Evolutionary conservation across 2,888 invertebrate species (phyloP), one percentile per base, ranked within the genome.

Genomic region (Argyra leucocephala): DNA sequence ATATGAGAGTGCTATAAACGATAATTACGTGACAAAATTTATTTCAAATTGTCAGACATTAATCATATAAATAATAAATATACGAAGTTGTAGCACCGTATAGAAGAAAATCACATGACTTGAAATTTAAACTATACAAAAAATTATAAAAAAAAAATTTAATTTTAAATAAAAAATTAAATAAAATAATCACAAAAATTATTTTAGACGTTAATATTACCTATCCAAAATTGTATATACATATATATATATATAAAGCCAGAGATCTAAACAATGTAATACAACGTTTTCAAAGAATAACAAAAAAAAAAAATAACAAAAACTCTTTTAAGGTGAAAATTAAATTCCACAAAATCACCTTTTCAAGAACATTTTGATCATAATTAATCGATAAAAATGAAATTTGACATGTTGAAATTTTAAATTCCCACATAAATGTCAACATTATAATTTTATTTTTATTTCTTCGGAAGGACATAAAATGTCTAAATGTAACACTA

Each of bases 1-100:
- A 48, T 48, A 15, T 1, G 6, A 48, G 48, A 48, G 48, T 48
- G 48, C 48, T 18, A 48, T 48, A 48, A 48, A 48, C 48, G 48
- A 48, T 48, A 48, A 48, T 48, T 48, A 48, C 48, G 48, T 48
- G 48, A 48, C 48, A 48, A 48, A 48, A 48, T 48, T 48, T 48
- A 48, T 48, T 48, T 48, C 48, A 48, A 48, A 48, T 48, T 48
- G 48, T 48, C 48, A 48, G 48, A 48, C 48, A 48, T 48, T 48
- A 48, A 48, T 48, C 48, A 48, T 48, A 48, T 18, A 18, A 48
- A 48, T 48, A 48, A 48, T n/a, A n/a, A n/a, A n/a, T n/a, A n/a
- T n/a, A n/a, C n/a, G 48, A 18, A 48, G 48, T 48, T 48, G n/a
- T 48, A 12, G 48, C 48, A 48, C 48, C n/a, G 18, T 18, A 31